Conservation (phyloP, 2,797 vertebrate genomes). For the Ceryle rudis region DNA sequence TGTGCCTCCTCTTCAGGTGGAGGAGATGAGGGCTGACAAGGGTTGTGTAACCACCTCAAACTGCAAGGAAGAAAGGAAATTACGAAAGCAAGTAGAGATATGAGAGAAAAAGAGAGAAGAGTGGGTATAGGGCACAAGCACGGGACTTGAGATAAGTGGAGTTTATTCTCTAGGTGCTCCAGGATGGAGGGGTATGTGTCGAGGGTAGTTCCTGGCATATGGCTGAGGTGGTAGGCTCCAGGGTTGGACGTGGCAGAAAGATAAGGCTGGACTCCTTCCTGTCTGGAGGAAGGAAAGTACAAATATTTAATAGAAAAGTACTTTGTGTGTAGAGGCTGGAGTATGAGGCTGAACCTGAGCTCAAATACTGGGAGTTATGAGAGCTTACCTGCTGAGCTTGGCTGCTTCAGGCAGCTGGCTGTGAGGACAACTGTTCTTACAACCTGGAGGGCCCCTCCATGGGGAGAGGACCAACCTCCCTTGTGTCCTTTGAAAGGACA, state of each 20-base stretch:
- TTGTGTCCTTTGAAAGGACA: neutral
- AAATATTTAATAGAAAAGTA: neutral
- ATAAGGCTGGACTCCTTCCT: neutral
- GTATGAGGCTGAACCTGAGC: neutral
- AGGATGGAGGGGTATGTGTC: neutral
- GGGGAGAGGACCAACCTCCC: neutral
- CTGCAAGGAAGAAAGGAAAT: neutral
- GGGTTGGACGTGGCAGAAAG: neutral
- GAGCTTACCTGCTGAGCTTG: neutral
- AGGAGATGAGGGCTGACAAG: neutral
- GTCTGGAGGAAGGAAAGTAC: neutral
- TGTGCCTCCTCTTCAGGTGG: neutral
- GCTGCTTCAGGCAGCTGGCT: neutral
- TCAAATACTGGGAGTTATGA: neutral
- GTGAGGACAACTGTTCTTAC: neutral
- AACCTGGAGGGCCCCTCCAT: neutral
- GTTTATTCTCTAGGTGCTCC: neutral
- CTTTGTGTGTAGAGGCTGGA: neutral
- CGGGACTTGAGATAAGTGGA: neutral
- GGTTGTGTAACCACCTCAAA: neutral
- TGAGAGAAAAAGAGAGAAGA: neutral
- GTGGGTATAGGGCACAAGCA: neutral
- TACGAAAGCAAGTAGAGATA: neutral
- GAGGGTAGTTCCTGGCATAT: neutral
- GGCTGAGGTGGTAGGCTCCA: neutral